Percentiles rank a stretch among this genome's conserved stretches.
Evolutionary conservation across 1,140 invertebrate genomes (phyloP).

Genomic region (Halyomorpha halys): DNA sequence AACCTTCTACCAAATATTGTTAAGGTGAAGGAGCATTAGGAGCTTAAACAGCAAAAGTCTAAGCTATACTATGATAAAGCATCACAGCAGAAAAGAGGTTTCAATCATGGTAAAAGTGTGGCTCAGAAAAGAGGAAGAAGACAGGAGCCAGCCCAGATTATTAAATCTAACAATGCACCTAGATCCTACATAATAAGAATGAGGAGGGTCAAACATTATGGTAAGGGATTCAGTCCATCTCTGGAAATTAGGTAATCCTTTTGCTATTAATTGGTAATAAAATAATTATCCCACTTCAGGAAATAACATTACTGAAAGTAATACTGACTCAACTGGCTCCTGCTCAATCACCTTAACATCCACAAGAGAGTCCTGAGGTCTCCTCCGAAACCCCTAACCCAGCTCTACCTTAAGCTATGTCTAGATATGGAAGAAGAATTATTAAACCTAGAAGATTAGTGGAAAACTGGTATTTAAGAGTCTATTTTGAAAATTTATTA

Average conservation of each 20-base stretch:
- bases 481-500: no score
- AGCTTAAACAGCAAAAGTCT: neutral
- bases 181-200: neutral
- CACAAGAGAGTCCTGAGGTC: neutral
- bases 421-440: neutral
- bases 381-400: neutral
- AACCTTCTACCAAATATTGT: neutral
- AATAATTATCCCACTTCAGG: no score
- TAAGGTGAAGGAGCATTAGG: neutral
- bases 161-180: neutral
- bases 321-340: no score
- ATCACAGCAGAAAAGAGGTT: neutral
- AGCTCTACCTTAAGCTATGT: neutral
- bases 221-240: no score
- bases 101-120: neutral
- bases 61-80: neutral
- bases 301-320: no score
- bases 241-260: neutral
- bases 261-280: neutral
- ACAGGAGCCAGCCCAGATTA: neutral
- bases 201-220: no score
- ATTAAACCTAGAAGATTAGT: neutral
- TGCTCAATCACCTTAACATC: no score
- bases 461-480: no score
- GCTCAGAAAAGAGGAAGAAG: neutral